phyloP scores from a whole-genome alignment of 1,140 invertebrate genomes.

The Bombus polaris region DNA sequence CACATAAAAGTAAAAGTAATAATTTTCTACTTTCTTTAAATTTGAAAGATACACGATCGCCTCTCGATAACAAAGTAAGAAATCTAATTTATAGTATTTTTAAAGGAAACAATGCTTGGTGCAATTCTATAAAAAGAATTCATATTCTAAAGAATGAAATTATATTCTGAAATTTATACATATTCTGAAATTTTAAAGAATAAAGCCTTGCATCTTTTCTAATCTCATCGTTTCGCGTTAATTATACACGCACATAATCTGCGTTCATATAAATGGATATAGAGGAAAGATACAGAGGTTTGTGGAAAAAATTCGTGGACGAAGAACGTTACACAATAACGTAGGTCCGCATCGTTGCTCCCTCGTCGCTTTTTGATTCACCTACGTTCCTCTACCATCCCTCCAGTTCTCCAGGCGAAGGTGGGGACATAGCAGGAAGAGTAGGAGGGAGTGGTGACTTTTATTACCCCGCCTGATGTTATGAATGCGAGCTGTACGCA shows the following conservation, averaged over 20 bases:
- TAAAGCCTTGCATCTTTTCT: too few relatives aligned
- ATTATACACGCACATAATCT: not conserved
- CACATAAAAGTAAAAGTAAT: too few relatives aligned
- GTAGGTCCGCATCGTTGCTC: slow-evolving; percentile 29
- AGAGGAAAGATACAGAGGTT: not conserved
- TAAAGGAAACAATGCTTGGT: too few relatives aligned
- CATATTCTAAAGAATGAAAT: too few relatives aligned
- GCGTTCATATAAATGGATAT: not conserved
- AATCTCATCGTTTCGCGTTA: not conserved
- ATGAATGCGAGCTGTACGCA: slow-evolving; percentile 70
- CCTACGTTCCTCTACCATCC: slow-evolving; percentile 57
- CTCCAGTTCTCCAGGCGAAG: slow-evolving; percentile 47
- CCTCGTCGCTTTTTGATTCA: slow-evolving; percentile 64
- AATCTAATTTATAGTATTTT: too few relatives aligned
- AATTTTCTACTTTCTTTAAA: too few relatives aligned
- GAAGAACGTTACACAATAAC: slow-evolving; percentile 41
- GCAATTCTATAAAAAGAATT: too few relatives aligned
- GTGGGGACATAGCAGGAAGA: slow-evolving; percentile 51
- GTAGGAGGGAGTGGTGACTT: slow-evolving; percentile 65
- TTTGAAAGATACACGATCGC: too few relatives aligned
- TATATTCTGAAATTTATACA: too few relatives aligned
- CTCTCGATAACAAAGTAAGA: too few relatives aligned
- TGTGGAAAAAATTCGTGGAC: slow-evolving; percentile 4
- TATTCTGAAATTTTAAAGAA: too few relatives aligned
- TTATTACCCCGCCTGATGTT: slow-evolving; percentile 73